Evolutionary conservation across 2,113 vertebrate genomes (phyloP).

Genomic region (Falcunculus frontatus): DNA sequence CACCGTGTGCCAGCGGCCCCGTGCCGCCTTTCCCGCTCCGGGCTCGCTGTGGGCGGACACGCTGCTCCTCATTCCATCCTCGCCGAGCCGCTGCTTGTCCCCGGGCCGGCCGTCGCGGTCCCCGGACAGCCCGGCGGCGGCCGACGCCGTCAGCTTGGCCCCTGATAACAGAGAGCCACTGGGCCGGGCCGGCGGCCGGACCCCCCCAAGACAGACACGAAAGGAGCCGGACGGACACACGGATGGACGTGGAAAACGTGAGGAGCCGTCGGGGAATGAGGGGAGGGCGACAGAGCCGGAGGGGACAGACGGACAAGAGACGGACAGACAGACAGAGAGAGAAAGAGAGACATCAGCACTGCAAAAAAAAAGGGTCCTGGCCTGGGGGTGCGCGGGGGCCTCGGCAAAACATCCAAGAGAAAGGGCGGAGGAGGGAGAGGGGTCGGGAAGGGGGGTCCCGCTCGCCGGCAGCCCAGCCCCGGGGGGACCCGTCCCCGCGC

Average conservation of each 20-base stretch:
- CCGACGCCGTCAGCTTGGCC: conserved; percentile 86
- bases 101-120: conserved; percentile 75
- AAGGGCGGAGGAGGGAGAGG: background rate
- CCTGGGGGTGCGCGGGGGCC: background rate
- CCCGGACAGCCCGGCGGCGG: conserved; percentile 77
- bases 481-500: background rate
- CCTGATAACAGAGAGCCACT: conserved; percentile 89
- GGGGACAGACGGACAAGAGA: conserved; percentile 74
- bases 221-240: conserved; percentile 61
- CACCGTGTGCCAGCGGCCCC: conserved; percentile 93
- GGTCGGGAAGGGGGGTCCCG: background rate
- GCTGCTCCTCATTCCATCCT: conserved; percentile 91
- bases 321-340: conserved; percentile 77
- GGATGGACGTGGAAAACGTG: conserved; percentile 29
- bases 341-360: conserved; percentile 74
- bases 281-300: conserved; percentile 59
- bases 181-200: conserved; percentile 67
- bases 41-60: conserved; percentile 83
- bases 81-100: conserved; percentile 83
- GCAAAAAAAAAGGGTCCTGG: conserved; percentile 56
- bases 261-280: background rate
- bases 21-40: conserved; percentile 76
- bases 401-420: conserved; percentile 71
- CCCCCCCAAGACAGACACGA: conserved; percentile 63
- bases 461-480: conserved; percentile 25